Evolutionary conservation across 2,113 vertebrate species (phyloP).

Genomic region (Phyllostomus hastatus): DNA sequence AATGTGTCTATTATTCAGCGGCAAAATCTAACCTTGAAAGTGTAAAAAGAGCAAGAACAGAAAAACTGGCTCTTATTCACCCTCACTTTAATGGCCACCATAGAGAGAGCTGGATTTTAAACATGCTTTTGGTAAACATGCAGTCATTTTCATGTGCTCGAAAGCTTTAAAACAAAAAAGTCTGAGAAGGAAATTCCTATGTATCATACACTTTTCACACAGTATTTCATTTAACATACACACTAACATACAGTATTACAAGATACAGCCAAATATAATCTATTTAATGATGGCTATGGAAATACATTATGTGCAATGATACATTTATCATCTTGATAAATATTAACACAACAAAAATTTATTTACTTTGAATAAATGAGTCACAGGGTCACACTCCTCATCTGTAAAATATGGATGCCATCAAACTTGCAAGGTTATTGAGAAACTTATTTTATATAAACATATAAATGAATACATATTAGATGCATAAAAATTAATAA

Average conservation of each 20-base stretch:
- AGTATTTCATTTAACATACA: not conserved
- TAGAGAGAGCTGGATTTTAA: slow-evolving; percentile 31
- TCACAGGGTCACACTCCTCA: not conserved
- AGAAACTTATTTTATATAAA: not conserved
- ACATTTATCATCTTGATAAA: not conserved
- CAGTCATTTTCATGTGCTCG: not conserved
- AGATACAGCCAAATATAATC: not conserved
- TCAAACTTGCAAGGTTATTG: not conserved
- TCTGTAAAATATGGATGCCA: not conserved
- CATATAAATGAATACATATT: not conserved
- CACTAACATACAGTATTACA: not conserved
- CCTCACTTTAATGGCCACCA: slow-evolving; percentile 42
- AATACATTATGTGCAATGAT: not conserved
- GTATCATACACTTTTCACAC: not conserved
- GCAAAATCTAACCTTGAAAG: slow-evolving; percentile 66
- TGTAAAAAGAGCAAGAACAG: slow-evolving; percentile 3
- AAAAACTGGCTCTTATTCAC: not conserved
- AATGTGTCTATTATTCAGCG: slow-evolving; percentile 42
- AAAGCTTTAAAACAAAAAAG: not conserved
- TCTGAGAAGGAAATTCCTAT: not conserved
- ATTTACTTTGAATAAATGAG: not conserved
- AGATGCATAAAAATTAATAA: not conserved
- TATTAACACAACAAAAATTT: not conserved
- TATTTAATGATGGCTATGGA: slow-evolving; percentile 26
- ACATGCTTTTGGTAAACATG: slow-evolving; percentile 10